Conservation (phyloP, 2,888 invertebrate genomes). For the Chrysotoxum bicinctum region DNA sequence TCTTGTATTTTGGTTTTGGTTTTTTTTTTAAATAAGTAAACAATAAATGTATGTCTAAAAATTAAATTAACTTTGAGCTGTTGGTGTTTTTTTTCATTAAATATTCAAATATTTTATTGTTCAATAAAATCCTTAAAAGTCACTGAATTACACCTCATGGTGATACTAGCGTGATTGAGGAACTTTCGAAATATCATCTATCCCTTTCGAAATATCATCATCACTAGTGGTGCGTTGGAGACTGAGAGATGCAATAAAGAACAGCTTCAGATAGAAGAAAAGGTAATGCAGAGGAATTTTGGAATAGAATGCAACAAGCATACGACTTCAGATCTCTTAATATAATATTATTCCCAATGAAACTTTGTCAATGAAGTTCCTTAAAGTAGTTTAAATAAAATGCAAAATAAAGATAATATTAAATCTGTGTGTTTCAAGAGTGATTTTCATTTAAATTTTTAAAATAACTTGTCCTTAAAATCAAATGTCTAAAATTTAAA, state of each 20-base stretch:
- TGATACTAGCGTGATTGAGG: no score
- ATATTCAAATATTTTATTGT: no score
- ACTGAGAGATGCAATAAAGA: neutral
- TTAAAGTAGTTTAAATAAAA: neutral
- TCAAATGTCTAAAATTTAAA: neutral
- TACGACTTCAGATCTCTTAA: neutral
- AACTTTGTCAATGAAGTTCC: neutral
- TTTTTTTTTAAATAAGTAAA: no score
- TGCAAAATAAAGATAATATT: neutral
- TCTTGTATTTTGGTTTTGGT: no score
- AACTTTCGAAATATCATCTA: no score
- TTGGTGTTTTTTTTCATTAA: no score
- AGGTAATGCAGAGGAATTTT: neutral
- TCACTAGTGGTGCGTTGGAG: no score
- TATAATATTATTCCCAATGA: neutral
- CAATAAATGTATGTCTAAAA: no score
- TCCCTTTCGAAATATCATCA: no score
- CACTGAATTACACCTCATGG: no score
- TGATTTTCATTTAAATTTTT: neutral
- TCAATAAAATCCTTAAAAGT: no score
- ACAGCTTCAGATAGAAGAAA: neutral
- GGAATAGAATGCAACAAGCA: neutral
- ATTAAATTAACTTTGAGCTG: no score
- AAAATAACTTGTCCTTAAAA: neutral
- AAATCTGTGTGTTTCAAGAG: neutral